phyloP scores from a whole-genome alignment of 2,113 vertebrate species.

The Dryoscopus gambensis region DNA sequence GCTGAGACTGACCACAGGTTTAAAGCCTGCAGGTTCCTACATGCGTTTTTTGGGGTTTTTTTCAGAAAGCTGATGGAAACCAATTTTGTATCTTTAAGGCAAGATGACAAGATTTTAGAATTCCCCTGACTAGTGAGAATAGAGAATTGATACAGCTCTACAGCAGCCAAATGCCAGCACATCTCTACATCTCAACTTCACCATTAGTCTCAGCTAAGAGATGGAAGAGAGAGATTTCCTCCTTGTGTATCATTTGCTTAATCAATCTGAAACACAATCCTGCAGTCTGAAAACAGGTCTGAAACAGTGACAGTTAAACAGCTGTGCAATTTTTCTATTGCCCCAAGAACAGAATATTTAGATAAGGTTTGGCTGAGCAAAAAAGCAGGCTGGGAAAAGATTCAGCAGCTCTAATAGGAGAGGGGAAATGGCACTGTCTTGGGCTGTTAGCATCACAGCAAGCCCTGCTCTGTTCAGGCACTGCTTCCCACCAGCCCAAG shows the following conservation, averaged over 20 bases:
- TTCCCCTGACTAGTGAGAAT: background rate
- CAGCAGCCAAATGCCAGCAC: background rate
- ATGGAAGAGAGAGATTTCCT: background rate
- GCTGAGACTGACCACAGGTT: conserved; percentile 24
- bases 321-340: background rate
- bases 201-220: background rate
- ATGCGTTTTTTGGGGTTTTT: background rate
- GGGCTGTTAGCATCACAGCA: background rate
- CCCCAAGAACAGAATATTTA: background rate
- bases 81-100: background rate
- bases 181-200: background rate
- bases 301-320: background rate
- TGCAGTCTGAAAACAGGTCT: background rate
- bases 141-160: background rate
- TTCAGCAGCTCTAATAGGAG: background rate
- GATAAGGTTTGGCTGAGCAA: background rate
- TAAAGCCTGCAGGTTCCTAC: background rate
- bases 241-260: background rate
- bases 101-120: background rate
- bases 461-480: background rate
- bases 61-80: conserved; percentile 15
- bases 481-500: background rate
- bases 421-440: background rate
- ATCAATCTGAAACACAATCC: background rate
- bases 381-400: background rate